phyloP scores from a whole-genome alignment of 2,113 vertebrate species.

The Meles meles region DNA sequence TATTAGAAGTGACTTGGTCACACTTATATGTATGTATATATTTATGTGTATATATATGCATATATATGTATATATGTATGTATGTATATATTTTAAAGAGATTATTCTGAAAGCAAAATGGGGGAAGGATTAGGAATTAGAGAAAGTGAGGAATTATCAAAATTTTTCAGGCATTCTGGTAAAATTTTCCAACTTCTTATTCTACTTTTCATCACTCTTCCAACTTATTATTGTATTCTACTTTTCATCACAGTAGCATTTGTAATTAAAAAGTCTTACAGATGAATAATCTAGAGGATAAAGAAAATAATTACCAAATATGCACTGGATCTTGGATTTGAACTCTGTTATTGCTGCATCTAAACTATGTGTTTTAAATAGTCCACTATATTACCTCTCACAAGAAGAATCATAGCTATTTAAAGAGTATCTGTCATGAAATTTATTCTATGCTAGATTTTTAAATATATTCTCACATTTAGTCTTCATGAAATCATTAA shows the following conservation, averaged over 20 bases:
- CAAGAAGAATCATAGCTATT: background rate
- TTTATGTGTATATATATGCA: background rate
- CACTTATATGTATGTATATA: background rate
- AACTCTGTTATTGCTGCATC: background rate
- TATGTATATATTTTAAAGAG: background rate
- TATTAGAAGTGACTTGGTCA: background rate
- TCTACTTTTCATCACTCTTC: background rate
- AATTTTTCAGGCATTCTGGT: background rate
- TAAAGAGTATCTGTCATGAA: background rate
- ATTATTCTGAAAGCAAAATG: background rate
- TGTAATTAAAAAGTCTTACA: background rate
- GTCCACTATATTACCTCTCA: background rate
- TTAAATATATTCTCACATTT: background rate
- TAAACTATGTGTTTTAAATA: background rate
- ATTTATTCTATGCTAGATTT: background rate
- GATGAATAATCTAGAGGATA: background rate
- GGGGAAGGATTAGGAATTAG: background rate
- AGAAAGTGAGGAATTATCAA: background rate
- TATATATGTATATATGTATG: too few relatives aligned
- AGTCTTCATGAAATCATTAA: background rate
- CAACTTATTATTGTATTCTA: too few relatives aligned
- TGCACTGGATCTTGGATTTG: background rate
- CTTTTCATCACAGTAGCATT: background rate
- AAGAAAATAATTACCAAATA: background rate
- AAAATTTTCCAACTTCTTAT: background rate